Conservation (phyloP, 2,888 invertebrate genomes). For the Acanthococcus lagerstroemiae region DNA sequence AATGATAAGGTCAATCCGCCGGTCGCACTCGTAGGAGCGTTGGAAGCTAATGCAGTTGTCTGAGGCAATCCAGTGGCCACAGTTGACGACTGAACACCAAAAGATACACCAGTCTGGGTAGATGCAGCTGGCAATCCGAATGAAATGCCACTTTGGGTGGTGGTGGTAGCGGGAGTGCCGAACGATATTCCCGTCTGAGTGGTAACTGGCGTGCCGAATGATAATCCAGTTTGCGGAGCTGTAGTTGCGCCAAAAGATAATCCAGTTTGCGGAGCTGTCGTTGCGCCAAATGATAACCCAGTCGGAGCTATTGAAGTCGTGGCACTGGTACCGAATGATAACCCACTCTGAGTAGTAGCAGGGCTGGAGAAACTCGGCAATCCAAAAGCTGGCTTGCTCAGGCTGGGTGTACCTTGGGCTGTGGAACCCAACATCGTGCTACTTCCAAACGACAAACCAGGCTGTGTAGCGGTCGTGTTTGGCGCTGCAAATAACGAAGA, state of each 20-base stretch:
- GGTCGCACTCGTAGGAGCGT: neutral
- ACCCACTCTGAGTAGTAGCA: slow-evolving; percentile 24
- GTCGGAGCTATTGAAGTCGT: slow-evolving; percentile 38
- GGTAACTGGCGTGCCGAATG: slow-evolving; percentile 38
- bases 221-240: slow-evolving; percentile 37
- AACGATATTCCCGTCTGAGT: neutral
- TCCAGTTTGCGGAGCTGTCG: slow-evolving; percentile 34
- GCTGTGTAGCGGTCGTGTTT: slow-evolving; percentile 37
- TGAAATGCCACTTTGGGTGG: neutral
- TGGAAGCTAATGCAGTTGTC: neutral
- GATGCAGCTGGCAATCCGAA: slow-evolving; percentile 13
- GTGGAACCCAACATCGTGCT: slow-evolving; percentile 1
- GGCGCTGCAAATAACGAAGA: slow-evolving; percentile 32
- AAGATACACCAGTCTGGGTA: neutral
- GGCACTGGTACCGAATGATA: slow-evolving; percentile 34
- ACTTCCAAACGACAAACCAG: slow-evolving; percentile 30
- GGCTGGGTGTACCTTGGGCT: neutral
- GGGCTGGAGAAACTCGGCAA: neutral
- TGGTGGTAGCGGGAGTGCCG: neutral
- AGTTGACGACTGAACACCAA: neutral
- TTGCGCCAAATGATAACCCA: slow-evolving; percentile 35
- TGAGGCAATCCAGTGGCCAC: neutral
- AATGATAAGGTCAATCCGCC: neutral
- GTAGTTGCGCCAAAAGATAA: slow-evolving; percentile 7
- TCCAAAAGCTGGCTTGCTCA: neutral